Conservation (phyloP, 2,888 invertebrate species). For the Diploptera punctata region DNA sequence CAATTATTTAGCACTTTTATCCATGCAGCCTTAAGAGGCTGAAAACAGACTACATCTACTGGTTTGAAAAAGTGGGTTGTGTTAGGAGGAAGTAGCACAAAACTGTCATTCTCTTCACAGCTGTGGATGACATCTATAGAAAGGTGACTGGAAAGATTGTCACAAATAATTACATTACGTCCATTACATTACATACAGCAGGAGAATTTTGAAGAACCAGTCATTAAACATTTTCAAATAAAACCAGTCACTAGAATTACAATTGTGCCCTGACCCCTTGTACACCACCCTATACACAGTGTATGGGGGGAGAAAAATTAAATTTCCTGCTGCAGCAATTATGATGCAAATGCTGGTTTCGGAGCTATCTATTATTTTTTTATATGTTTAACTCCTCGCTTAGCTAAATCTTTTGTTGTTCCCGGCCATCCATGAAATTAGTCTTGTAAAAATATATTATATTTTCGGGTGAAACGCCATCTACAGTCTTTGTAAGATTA, state of each 20-base stretch:
- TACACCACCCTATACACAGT: slow-evolving; percentile 48
- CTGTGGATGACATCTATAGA: background rate
- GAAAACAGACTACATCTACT: background rate
- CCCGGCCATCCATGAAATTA: slow-evolving; percentile 49
- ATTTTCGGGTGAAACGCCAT: too few relatives aligned
- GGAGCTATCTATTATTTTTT: slow-evolving; percentile 44
- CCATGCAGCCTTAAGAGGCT: background rate
- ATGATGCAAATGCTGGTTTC: too few relatives aligned
- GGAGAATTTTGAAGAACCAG: too few relatives aligned
- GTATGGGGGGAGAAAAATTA: slow-evolving; percentile 51
- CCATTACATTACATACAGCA: slow-evolving; percentile 41
- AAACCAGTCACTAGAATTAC: slow-evolving; percentile 48
- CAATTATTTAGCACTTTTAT: background rate
- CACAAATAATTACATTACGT: background rate
- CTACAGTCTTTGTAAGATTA: too few relatives aligned
- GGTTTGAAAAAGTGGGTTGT: too few relatives aligned
- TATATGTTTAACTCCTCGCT: slow-evolving; percentile 43
- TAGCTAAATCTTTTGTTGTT: slow-evolving; percentile 41
- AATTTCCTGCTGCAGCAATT: too few relatives aligned
- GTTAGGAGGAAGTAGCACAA: too few relatives aligned
- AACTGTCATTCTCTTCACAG: too few relatives aligned
- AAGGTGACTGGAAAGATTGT: background rate
- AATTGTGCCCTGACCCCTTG: slow-evolving; percentile 47
- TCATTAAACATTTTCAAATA: too few relatives aligned
- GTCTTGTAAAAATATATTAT: too few relatives aligned